Conservation (phyloP, 1,140 invertebrate species). For the Drosophila carrolli region DNA sequence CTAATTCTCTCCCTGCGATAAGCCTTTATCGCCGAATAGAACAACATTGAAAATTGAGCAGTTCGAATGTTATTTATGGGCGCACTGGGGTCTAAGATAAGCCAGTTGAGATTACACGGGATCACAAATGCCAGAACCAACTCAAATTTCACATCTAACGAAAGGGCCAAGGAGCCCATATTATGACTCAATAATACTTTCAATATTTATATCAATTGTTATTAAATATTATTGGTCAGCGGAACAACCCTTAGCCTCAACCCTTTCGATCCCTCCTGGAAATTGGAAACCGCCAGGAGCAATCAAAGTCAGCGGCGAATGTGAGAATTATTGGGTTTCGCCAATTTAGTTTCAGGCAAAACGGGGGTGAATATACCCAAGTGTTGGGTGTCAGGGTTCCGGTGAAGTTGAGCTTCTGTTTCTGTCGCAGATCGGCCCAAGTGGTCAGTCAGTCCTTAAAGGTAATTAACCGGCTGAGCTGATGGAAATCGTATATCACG, state of each 20-base stretch:
- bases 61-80: slow-evolving; percentile 56
- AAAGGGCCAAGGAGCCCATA: slow-evolving; percentile 17
- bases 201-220: slow-evolving; percentile 81
- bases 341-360: slow-evolving; percentile 38
- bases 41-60: slow-evolving; percentile 38
- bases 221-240: slow-evolving; percentile 67
- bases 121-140: slow-evolving; percentile 23
- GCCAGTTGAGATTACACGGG: slow-evolving; percentile 33
- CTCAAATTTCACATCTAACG: slow-evolving; percentile 29
- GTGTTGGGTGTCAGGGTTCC: slow-evolving; percentile 55
- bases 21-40: slow-evolving; percentile 23
- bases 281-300: slow-evolving; percentile 63
- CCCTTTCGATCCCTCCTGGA: slow-evolving; percentile 39
- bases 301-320: slow-evolving; percentile 59
- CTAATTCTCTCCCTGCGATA: slow-evolving; percentile 32
- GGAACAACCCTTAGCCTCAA: slow-evolving; percentile 49
- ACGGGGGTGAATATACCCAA: slow-evolving; percentile 24
- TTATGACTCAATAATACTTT: slow-evolving; percentile 78
- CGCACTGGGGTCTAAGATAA: slow-evolving; percentile 31
- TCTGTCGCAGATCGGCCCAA: slow-evolving; percentile 21
- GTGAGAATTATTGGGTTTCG: slow-evolving; percentile 70
- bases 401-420: slow-evolving; percentile 34
- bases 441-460: slow-evolving; percentile 20
- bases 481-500: slow-evolving; percentile 65
- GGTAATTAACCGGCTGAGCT: slow-evolving; percentile 53